These are phyloP conservation scores for Endomychus coccineus DNA, from an alignment of 2,888 invertebrate genomes.

Conservation along the genomic window DNA sequence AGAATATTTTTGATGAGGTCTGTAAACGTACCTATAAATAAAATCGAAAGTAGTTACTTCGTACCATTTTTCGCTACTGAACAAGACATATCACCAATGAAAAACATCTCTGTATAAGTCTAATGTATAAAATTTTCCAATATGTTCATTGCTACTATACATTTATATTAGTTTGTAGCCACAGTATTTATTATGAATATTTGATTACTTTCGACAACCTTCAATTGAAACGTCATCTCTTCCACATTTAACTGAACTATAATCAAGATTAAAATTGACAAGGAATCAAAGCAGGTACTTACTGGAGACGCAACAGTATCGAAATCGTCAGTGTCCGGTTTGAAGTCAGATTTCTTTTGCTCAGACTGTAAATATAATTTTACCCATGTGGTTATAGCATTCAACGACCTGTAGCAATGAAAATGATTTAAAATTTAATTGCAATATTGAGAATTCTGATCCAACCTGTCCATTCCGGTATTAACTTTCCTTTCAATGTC, in stretches of 20 bases:
- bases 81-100: too few relatives aligned
- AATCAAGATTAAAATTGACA: too few relatives aligned
- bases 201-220: neutral
- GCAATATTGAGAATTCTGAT: conserved; percentile 1
- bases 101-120: too few relatives aligned
- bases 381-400: conserved; percentile 86
- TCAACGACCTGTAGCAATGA: conserved; percentile 54
- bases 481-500: conserved; percentile 90
- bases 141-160: too few relatives aligned
- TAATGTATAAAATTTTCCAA: too few relatives aligned
- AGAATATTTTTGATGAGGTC: too few relatives aligned
- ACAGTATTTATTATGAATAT: too few relatives aligned
- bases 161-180: too few relatives aligned
- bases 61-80: too few relatives aligned
- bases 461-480: conserved; percentile 63
- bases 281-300: conserved; percentile 38
- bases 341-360: conserved; percentile 93
- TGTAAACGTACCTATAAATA: too few relatives aligned
- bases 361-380: conserved; percentile 82
- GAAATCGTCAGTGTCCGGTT: conserved; percentile 72
- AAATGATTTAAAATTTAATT: neutral
- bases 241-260: neutral
- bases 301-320: conserved; percentile 80
- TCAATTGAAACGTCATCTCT: conserved; percentile 1
- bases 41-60: too few relatives aligned